Percentiles rank a stretch among this genome's conserved stretches.
Evolutionary conservation across 2,113 vertebrate genomes (phyloP).

Genomic region (Anarrhichthys ocellatus): DNA sequence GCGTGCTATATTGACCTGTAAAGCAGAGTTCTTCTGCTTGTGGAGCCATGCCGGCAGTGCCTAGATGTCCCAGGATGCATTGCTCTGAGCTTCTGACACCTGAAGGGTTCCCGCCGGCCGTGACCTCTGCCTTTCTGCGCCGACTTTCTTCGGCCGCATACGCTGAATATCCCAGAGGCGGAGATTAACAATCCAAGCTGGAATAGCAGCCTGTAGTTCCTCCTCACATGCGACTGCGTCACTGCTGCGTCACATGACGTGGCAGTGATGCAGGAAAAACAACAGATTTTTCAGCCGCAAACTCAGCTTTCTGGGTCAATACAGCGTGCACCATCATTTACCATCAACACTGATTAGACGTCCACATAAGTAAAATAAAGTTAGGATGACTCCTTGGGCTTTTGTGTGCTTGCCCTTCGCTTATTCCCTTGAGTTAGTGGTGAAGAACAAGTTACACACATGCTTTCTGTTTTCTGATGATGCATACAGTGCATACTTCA

Average conservation of each 20-base stretch:
- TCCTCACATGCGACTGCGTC: background rate
- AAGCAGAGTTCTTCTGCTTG: background rate
- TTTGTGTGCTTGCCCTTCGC: slow-evolving; percentile 10
- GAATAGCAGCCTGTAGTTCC: background rate
- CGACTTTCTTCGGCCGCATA: background rate
- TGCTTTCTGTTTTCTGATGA: slow-evolving; percentile 8
- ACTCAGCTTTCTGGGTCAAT: background rate
- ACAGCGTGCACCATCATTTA: background rate
- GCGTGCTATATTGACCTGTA: background rate
- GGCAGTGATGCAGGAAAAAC: background rate
- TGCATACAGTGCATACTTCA: background rate
- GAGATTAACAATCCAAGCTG: background rate
- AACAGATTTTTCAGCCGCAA: background rate
- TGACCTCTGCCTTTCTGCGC: background rate
- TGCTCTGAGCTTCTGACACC: background rate
- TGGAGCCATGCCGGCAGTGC: background rate
- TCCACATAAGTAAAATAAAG: background rate
- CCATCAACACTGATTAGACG: background rate
- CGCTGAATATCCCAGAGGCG: background rate
- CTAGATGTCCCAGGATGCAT: background rate
- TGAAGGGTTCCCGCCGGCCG: background rate
- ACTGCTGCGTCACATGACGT: background rate
- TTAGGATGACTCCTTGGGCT: background rate
- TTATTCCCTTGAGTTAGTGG: background rate
- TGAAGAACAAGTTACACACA: slow-evolving; percentile 16